phyloP scores from a whole-genome alignment of 2,888 invertebrate genomes.

The Esperia sulphurella region DNA sequence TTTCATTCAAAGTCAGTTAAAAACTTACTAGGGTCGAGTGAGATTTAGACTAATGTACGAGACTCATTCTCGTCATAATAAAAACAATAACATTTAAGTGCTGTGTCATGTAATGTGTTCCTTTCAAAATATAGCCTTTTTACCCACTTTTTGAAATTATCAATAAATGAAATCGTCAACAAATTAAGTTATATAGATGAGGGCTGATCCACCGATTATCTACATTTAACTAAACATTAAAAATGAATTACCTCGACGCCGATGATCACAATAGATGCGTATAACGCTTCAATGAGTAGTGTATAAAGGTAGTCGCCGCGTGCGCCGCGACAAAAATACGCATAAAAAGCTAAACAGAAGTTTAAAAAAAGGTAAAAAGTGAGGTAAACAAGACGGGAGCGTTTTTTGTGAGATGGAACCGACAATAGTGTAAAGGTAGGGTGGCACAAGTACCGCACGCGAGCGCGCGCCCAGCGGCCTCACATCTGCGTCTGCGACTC shows the following conservation, averaged over 20 bases:
- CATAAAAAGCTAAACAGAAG: slow-evolving; percentile 65
- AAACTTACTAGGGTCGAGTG: too few species aligned
- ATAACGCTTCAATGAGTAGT: slow-evolving; percentile 60
- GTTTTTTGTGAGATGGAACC: slow-evolving; percentile 54
- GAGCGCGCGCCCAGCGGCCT: slow-evolving; percentile 22
- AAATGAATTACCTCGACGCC: slow-evolving; percentile 61
- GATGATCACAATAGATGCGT: slow-evolving; percentile 55
- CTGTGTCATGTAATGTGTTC: too few species aligned
- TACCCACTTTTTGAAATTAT: slow-evolving; percentile 2
- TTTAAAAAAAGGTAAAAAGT: slow-evolving; percentile 75
- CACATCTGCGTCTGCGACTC: slow-evolving; percentile 39
- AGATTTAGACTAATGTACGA: too few species aligned
- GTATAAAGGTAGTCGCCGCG: slow-evolving; percentile 62
- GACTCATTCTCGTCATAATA: too few species aligned
- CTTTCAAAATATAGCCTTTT: too few species aligned
- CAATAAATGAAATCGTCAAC: slow-evolving; percentile 26
- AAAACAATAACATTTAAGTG: too few species aligned
- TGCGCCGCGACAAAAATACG: slow-evolving; percentile 66
- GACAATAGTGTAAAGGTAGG: slow-evolving; percentile 56
- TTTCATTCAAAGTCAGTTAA: too few species aligned
- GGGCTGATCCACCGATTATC: slow-evolving; percentile 51
- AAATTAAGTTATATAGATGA: slow-evolving; percentile 34
- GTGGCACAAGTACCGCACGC: slow-evolving; percentile 58
- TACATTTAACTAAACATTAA: slow-evolving; percentile 66
- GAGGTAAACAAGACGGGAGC: slow-evolving; percentile 73